Base-by-base conservation (phyloP, 2,113 vertebrate species). In the Bufo gargarizans region DNA sequence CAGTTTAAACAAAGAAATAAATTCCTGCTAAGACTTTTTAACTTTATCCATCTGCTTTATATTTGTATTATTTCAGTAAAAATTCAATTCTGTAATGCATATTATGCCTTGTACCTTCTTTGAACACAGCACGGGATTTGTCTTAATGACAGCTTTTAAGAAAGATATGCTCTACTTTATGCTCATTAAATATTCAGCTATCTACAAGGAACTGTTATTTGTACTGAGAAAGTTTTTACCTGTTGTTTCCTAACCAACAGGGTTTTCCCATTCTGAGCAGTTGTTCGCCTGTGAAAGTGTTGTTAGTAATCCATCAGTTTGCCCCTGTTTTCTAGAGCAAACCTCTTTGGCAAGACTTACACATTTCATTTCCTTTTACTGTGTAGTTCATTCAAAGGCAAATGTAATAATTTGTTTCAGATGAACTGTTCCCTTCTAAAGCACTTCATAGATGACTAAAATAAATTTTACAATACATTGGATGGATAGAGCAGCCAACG, bases 331-430 rank as follows among this genome's bases (percentile, higher is more conserved):
- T 87, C 89, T 69, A 74, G 88, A 89, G 90, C 91, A 92, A 93
- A 92, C 90, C 91, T 94, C 90, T 94, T 89, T 92, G 86, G 92
- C 91, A 92, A 78, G 43, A 81, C 83, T 78, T 88, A 90, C 55
- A 84, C 91, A 90, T 92, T 93, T 91, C 91, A 92, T 89, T 91
- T 94, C 90, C 92, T 93, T 95, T 95, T 91, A 92, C 93, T 92
- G 82, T 53, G 89, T 91, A 91, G 91, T 93, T 94, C 92, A 93
- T 93, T 92, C 92, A 90, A 90, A 95, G 93, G 94, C 93, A 95
- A 95, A 94, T 92, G 94, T 91, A 92, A 91, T 88, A 92, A 94
- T 95, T 94, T 94, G 92, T 94, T 94, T 94, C 94, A 94, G 91
- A 92, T 93, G 93, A 95, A 90, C 92, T 95, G 84, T 83, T 94